A percentile compares a stretch with the other conserved stretches of the same genome.
These are phyloP conservation scores for Typhlomys cinereus DNA, from an alignment of 2,113 vertebrate species.

Conservation along the genomic window DNA sequence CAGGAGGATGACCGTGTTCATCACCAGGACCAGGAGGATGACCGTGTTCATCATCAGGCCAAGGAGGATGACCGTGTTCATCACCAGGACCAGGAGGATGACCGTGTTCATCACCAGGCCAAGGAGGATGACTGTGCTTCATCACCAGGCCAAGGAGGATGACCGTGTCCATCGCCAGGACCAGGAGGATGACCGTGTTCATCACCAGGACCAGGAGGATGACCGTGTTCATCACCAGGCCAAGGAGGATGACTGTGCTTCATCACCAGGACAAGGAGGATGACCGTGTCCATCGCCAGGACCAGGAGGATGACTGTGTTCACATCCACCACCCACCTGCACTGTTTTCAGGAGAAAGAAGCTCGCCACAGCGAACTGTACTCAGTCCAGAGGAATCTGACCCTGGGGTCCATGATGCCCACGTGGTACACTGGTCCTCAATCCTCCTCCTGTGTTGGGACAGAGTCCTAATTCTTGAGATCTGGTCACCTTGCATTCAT, in stretches of 20 bases:
- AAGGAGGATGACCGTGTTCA: background rate
- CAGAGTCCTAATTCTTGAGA: background rate
- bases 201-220: too few species aligned
- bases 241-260: background rate
- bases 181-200: too few species aligned
- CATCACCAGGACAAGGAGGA: background rate
- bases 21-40: too few species aligned
- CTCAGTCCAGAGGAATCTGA: too few species aligned
- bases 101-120: background rate
- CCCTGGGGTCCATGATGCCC: background rate
- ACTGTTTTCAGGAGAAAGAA: slow-evolving; percentile 29
- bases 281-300: background rate
- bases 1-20: background rate
- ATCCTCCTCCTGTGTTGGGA: background rate
- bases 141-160: too few species aligned
- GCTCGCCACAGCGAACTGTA: too few species aligned
- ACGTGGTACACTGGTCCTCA: rapidly evolving
- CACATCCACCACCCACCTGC: slow-evolving; percentile 35
- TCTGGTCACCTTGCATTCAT: slow-evolving; percentile 45
- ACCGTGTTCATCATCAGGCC: background rate
- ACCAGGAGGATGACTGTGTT: background rate
- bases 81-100: too few species aligned
- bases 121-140: background rate
- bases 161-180: too few species aligned
- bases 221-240: background rate